Base-by-base conservation (phyloP, 2,113 vertebrate species). In the Tretioscincus oriximinensis region DNA sequence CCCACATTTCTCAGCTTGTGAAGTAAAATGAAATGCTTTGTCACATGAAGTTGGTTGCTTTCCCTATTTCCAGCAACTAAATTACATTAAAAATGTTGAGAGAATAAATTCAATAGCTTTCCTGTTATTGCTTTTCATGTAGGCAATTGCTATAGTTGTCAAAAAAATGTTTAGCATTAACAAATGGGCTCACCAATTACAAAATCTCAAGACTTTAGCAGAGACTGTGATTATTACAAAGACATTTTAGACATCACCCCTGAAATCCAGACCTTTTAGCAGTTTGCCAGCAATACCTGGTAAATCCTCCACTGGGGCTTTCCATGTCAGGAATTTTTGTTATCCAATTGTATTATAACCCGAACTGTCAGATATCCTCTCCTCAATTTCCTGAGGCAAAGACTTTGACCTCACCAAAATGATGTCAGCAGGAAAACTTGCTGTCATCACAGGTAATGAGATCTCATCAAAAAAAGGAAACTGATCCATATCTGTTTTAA, bases 61-160 rank as follows among this genome's bases (percentile, higher is more conserved):
- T 84, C 81, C 80, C 89, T 85, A 85, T 82, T 88, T 91, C 90
- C 90, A 91, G 90, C 90, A 92, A 90, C 87, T 92, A 92, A 92
- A 92, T 66, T 81, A 84, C 86, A 91, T 92, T 91, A 76, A 90
- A 85, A 90, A 89, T 84, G 90, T 90, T 65, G 86, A 85, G 91
- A 91, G 85, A 80, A 85, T 82, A 83, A 87, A 92, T 91, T 90
- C 90, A 92, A 90, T 90, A 90, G 91, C 89, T 91, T 90, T 81
- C 85, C 82, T 86, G 71, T 90, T 87, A 85, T 86, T 90, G 90
- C 90, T 89, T 91, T 86, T 76, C 81, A 73, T 69, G 81, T 71
- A 90, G 84, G 87, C 91, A 92, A 93, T 90, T 87, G 87, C 85
- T 88, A 81, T 69, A 1, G 1, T 80, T 90, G 84, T 89, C 84